phyloP scores from a whole-genome alignment of 2,888 invertebrate species.

The Cheilosia pagana region DNA sequence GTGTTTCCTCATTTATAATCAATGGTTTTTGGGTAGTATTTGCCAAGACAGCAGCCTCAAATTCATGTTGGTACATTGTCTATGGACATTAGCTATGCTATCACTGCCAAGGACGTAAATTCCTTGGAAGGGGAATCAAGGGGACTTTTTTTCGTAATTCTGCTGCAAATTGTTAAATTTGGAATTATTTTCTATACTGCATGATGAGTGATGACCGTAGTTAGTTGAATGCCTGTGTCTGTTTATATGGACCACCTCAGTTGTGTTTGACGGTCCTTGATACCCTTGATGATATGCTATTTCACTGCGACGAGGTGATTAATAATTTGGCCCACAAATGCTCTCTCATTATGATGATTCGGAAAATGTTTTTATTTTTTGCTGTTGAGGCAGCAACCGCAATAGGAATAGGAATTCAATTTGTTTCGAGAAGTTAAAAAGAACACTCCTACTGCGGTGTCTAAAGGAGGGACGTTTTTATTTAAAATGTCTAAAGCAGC shows the following conservation, averaged over 20 bases:
- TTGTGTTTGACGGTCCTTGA: not conserved
- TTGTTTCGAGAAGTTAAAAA: too few species aligned
- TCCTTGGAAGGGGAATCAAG: conserved; percentile 2
- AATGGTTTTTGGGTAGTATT: not conserved
- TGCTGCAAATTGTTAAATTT: conserved; percentile 28
- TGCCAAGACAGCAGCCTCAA: conserved; percentile 23
- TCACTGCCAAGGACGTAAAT: conserved; percentile 42
- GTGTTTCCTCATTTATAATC: not conserved
- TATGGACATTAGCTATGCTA: conserved; percentile 10
- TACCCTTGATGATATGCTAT: conserved; percentile 25
- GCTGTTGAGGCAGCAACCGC: too few species aligned
- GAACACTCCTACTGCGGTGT: too few species aligned
- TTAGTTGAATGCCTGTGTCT: too few species aligned
- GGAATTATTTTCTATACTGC: too few species aligned
- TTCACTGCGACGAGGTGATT: not conserved
- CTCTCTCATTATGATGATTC: not conserved
- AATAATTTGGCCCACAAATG: not conserved
- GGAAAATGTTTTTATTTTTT: not conserved
- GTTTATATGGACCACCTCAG: not conserved
- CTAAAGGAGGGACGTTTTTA: too few species aligned
- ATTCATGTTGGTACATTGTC: conserved; percentile 38
- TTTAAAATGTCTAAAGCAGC: too few species aligned
- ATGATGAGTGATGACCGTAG: too few species aligned
- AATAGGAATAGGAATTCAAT: too few species aligned
- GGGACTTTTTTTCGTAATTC: conserved; percentile 22